Conservation (phyloP, 2,797 vertebrate species). For the Anas georgica region DNA sequence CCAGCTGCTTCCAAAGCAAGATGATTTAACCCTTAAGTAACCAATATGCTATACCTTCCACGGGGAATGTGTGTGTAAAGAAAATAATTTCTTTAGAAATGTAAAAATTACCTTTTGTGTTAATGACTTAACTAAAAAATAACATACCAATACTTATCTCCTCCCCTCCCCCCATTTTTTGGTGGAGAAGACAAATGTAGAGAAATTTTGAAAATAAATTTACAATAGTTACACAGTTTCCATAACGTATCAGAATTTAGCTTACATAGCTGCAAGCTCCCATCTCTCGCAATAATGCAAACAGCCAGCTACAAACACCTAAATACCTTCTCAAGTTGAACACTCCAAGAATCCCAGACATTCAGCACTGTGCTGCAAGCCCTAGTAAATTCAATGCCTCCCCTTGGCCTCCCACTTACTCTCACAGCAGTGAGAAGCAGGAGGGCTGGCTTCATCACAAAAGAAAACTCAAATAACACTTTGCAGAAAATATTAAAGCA, state of each 20-base stretch:
- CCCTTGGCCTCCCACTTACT: background rate
- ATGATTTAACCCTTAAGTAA: slow-evolving; percentile 73
- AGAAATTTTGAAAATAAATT: background rate
- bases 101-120: background rate
- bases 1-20: slow-evolving; percentile 79
- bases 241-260: background rate
- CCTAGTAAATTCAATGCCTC: slow-evolving; percentile 22
- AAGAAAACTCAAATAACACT: background rate
- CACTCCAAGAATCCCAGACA: slow-evolving; percentile 49
- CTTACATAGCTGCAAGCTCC: slow-evolving; percentile 1
- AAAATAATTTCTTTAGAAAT: background rate
- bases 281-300: background rate
- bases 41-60: background rate
- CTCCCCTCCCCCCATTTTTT: background rate
- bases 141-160: background rate
- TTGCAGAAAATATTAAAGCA: background rate
- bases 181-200: background rate
- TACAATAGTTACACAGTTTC: background rate
- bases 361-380: slow-evolving; percentile 52
- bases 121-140: background rate
- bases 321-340: background rate
- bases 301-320: slow-evolving; percentile 42
- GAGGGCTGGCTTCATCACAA: background rate
- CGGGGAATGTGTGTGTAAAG: background rate
- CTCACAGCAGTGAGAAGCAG: background rate